A percentile compares a stretch with the other conserved stretches of the same genome.
These are phyloP conservation scores for Aythya fuligula DNA, from an alignment of 2,797 vertebrate genomes.

Conservation along the genomic window DNA sequence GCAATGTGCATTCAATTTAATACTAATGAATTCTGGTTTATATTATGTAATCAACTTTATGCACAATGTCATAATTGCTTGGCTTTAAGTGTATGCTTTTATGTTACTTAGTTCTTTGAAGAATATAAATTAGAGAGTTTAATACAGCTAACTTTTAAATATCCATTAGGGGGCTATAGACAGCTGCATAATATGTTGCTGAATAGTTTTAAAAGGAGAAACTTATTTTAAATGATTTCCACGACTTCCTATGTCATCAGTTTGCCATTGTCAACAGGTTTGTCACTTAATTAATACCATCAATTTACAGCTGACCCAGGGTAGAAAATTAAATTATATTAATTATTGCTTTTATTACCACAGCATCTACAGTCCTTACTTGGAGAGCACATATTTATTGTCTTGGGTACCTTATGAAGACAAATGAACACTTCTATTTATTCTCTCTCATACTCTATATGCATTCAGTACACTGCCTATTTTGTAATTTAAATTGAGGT, in stretches of 20 bases:
- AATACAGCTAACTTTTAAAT: not conserved
- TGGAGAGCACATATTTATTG: conserved; percentile 7
- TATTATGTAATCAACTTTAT: not conserved
- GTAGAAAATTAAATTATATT: conserved; percentile 33
- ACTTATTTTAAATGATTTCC: not conserved
- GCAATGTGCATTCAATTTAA: not conserved
- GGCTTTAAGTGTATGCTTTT: not conserved
- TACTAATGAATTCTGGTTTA: not conserved
- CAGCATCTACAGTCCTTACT: not conserved
- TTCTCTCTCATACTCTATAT: not conserved
- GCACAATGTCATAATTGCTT: not conserved
- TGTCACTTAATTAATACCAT: conserved; percentile 36
- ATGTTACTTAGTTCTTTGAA: not conserved
- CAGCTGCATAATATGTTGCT: not conserved
- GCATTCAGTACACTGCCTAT: not conserved
- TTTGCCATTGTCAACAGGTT: conserved; percentile 30
- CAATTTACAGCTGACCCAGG: not conserved
- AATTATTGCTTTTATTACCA: conserved; percentile 40
- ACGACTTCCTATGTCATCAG: not conserved
- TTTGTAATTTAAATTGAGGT: conserved; percentile 55
- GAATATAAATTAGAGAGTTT: not conserved
- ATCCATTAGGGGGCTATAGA: not conserved
- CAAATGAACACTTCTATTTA: not conserved
- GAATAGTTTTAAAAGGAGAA: not conserved
- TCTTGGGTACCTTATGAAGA: not conserved